A percentile compares a stretch with the other conserved stretches of the same genome.
phyloP scores from a whole-genome alignment of 2,113 vertebrate genomes.

The Ptilonorhynchus violaceus region DNA sequence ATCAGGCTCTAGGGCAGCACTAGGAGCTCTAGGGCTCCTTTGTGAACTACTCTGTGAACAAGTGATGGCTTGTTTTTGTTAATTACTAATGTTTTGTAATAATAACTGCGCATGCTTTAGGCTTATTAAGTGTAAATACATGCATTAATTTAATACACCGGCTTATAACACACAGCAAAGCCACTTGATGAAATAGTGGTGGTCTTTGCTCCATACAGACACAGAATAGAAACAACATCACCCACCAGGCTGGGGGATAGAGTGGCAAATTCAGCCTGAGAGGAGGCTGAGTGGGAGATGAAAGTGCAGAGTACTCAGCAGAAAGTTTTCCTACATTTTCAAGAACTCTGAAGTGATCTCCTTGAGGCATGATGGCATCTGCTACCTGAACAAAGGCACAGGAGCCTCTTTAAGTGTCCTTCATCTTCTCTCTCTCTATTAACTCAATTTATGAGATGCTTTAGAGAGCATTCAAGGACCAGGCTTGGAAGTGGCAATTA shows the following conservation, averaged over 20 bases:
- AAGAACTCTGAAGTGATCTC: not conserved
- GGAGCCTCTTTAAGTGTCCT: not conserved
- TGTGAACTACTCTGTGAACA: not conserved
- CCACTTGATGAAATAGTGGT: not conserved
- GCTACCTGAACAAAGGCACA: not conserved
- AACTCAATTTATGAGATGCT: slow-evolving; percentile 3
- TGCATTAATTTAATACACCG: not conserved
- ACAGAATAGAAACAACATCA: not conserved
- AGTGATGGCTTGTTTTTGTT: not conserved
- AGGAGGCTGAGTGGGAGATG: not conserved
- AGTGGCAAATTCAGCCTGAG: not conserved
- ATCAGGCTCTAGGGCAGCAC: not conserved
- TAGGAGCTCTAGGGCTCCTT: not conserved
- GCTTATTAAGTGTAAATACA: not conserved
- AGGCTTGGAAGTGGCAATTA: slow-evolving; percentile 8
- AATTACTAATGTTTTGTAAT: not conserved
- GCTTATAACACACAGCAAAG: not conserved
- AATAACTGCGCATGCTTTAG: not conserved
- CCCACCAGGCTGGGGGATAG: not conserved
- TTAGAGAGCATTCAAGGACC: not conserved
- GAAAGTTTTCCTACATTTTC: not conserved
- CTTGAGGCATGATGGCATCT: not conserved
- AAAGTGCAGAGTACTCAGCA: not conserved
- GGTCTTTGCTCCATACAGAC: not conserved
- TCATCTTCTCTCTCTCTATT: not conserved